Conservation (phyloP, 2,888 invertebrate species). For the Eupeodes luniger region DNA sequence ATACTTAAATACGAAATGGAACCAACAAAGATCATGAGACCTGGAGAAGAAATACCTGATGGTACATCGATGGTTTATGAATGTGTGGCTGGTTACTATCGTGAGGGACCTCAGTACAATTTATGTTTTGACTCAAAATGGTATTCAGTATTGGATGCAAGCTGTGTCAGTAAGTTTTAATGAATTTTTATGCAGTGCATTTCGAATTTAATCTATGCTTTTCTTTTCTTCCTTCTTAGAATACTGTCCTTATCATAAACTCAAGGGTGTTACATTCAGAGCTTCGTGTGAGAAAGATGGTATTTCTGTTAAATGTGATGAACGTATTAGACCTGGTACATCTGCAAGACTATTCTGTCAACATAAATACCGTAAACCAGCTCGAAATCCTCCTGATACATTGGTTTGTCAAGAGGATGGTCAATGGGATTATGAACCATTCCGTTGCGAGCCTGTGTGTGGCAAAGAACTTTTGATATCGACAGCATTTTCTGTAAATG, state of each 20-base stretch:
- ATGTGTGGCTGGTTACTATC: constrained; percentile 27
- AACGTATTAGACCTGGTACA: constrained; percentile 69
- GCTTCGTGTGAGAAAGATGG: constrained; percentile 56
- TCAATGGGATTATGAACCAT: constrained; percentile 78
- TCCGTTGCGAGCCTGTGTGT: constrained; percentile 79
- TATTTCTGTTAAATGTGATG: constrained; percentile 57
- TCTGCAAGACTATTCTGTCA: constrained; percentile 68
- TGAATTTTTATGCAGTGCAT: background rate
- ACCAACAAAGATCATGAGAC: background rate
- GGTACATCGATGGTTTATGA: constrained; percentile 20
- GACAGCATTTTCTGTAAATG: constrained; percentile 64
- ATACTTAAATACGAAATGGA: constrained; percentile 6
- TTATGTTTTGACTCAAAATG: constrained; percentile 37
- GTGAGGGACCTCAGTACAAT: constrained; percentile 36
- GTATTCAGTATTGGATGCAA: background rate
- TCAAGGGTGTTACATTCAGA: constrained; percentile 50
- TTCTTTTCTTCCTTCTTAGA: constrained; percentile 5
- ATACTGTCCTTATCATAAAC: constrained; percentile 22
- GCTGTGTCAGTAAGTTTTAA: constrained; percentile 43
- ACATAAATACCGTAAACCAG: constrained; percentile 53
- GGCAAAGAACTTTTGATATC: constrained; percentile 70
- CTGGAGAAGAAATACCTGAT: constrained; percentile 27
- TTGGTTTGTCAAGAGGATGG: constrained; percentile 78
- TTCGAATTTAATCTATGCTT: background rate
- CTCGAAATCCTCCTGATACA: background rate